A percentile compares a stretch with the other conserved stretches of the same genome.
These are phyloP conservation scores for Silurus aristotelis DNA, from an alignment of 2,797 vertebrate species.

Conservation along the genomic window DNA sequence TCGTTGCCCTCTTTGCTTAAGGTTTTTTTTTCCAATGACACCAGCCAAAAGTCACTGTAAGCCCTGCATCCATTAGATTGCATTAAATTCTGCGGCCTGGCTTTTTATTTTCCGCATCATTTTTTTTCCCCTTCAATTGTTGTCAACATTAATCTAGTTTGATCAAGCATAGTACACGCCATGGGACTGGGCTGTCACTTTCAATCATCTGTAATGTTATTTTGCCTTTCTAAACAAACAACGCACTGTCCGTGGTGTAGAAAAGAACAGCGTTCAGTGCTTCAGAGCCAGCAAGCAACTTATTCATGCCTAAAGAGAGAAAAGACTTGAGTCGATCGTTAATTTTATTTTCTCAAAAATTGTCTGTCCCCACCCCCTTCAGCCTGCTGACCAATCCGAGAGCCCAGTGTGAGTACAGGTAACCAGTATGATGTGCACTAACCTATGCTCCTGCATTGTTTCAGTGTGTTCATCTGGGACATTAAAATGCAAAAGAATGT, in stretches of 20 bases:
- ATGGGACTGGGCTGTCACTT: slow-evolving; percentile 42
- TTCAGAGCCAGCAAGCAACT: background rate
- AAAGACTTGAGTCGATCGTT: slow-evolving; percentile 39
- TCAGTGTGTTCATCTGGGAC: slow-evolving; percentile 27
- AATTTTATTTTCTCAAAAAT: slow-evolving; percentile 47
- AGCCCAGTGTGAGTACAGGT: slow-evolving; percentile 61
- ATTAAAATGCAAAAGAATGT: slow-evolving; percentile 10
- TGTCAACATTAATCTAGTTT: slow-evolving; percentile 43
- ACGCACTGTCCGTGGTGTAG: slow-evolving; percentile 11
- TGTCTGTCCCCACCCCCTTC: slow-evolving; percentile 49
- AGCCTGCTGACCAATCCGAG: slow-evolving; percentile 66
- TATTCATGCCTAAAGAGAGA: slow-evolving; percentile 9
- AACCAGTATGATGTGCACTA: slow-evolving; percentile 58
- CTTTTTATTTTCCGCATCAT: slow-evolving; percentile 40
- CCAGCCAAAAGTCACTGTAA: slow-evolving; percentile 35
- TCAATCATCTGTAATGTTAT: slow-evolving; percentile 38
- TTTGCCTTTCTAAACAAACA: slow-evolving; percentile 32
- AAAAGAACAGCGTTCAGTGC: slow-evolving; percentile 23
- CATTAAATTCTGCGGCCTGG: slow-evolving; percentile 35
- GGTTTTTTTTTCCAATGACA: slow-evolving; percentile 39
- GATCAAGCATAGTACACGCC: slow-evolving; percentile 45
- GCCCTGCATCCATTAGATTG: slow-evolving; percentile 30
- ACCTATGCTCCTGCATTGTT: background rate
- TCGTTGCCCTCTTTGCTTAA: slow-evolving; percentile 26
- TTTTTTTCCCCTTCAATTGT: slow-evolving; percentile 45